Percentiles rank a stretch among this genome's conserved stretches.
phyloP scores from a whole-genome alignment of 2,797 vertebrate genomes.

The Eidolon dupreanum region DNA sequence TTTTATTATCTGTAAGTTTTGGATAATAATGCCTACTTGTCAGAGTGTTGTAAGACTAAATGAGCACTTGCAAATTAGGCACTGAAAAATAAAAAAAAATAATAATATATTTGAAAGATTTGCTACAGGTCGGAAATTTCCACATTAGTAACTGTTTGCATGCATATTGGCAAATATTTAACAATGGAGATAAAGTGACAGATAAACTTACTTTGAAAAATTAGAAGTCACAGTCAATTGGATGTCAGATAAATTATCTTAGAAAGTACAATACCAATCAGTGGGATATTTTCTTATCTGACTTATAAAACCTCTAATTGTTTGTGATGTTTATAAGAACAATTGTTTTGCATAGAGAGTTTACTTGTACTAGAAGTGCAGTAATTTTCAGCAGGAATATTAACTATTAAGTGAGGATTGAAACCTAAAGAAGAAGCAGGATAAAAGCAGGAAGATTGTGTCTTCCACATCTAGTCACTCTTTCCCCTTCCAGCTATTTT shows the following conservation, averaged over 20 bases:
- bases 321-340: not conserved
- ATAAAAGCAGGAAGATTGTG: not conserved
- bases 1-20: not conserved
- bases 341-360: not conserved
- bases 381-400: not conserved
- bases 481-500: slow-evolving; percentile 61
- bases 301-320: not conserved
- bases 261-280: not conserved
- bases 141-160: not conserved
- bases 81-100: not conserved
- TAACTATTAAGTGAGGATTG: not conserved
- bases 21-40: not conserved
- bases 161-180: not conserved
- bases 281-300: not conserved
- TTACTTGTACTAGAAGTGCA: not conserved
- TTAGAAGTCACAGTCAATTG: not conserved
- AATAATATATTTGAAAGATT: not conserved
- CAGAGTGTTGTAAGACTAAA: not conserved
- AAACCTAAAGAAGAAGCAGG: not conserved
- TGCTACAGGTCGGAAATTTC: not conserved
- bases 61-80: not conserved
- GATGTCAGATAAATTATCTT: not conserved
- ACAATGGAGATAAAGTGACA: not conserved
- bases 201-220: not conserved
- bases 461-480: not conserved